Evolutionary conservation across 2,797 vertebrate species (phyloP), one percentile per base, ranked within the genome.

Genomic region (Pseudotriccus pelzelni): DNA sequence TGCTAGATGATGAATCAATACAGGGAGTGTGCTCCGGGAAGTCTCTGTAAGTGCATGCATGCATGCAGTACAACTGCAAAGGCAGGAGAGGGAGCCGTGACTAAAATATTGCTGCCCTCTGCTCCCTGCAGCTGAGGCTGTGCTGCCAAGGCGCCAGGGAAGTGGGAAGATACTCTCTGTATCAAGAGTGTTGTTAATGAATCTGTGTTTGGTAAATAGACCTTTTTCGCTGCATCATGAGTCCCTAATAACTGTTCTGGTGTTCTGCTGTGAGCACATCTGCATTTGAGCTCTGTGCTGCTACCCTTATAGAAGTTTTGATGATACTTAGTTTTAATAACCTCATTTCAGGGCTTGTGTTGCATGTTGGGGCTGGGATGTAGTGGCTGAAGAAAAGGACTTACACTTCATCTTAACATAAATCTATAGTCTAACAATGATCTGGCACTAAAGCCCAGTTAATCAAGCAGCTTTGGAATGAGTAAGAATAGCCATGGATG

Each of bases 71-170:
- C 4, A 5, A 3, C 53, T 47, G 16, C 58, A 37, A 39, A 68
- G 72, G 43, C 87, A 92, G 88, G 78, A 87, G 93, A 89, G 89
- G 94, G 89, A 86, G 93, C 92, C 2, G 1, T 37, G 14, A 25
- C 68, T 78, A 37, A 87, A 87, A 37, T 24, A 8, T 56, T 25
- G 14, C 22, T 74, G 63, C 36, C 43, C 43, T 68, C 30, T 75
- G 14, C 72, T 52, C 6, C 30, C 43, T n/a, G 1, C 3, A 6
- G 47, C 79, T 44, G 58, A 28, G 49, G 44, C 78, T 73, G 30
- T 46, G 60, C 58, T 44, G 14, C 3, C 2, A 8, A 30, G 23
- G 55, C 15, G 24, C 20, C 28, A 11, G 43, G 34, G 50, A 59
- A 58, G n/a, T 36, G 34, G 46, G 24, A 50, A 76, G 13, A 47